phyloP scores from a whole-genome alignment of 2,113 vertebrate genomes.

The Mus pahari region DNA sequence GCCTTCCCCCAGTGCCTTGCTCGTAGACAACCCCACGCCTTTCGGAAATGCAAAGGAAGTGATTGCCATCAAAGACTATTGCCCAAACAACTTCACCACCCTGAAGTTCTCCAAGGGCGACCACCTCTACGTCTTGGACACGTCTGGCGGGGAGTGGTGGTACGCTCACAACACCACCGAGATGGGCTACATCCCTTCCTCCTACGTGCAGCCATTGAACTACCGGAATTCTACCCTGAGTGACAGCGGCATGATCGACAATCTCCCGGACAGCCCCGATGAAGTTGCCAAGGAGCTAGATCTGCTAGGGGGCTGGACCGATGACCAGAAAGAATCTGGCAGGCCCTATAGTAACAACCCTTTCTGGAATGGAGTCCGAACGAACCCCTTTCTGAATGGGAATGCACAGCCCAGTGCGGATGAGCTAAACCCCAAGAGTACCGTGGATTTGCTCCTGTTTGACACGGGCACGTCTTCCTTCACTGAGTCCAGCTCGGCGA shows the following conservation, averaged over 20 bases:
- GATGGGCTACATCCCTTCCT: constrained; percentile 98
- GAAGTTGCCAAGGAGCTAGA: constrained; percentile 92
- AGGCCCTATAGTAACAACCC: constrained; percentile 90
- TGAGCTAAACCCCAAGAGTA: constrained; percentile 78
- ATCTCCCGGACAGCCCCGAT: constrained; percentile 90
- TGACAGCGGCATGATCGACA: constrained; percentile 96
- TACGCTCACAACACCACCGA: constrained; percentile 98
- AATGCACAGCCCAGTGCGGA: constrained; percentile 84
- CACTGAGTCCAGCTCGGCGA: constrained; percentile 54
- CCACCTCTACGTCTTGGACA: constrained; percentile 95
- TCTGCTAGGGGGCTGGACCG: constrained; percentile 89
- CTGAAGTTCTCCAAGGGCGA: constrained; percentile 98
- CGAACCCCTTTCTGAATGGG: constrained; percentile 94
- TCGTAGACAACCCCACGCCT: constrained; percentile 90
- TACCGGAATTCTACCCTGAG: constrained; percentile 92
- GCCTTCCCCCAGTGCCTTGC: constrained; percentile 97
- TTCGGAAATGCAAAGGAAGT: constrained; percentile 95
- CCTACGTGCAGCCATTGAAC: constrained; percentile 93
- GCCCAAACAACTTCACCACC: constrained; percentile 97
- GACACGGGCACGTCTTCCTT: constrained; percentile 82
- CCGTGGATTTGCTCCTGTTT: constrained; percentile 91
- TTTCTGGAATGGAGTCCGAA: constrained; percentile 90
- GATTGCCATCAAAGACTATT: constrained; percentile 97
- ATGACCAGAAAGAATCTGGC: constrained; percentile 82
- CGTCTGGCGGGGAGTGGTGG: constrained; percentile 97